Evolutionary conservation across 1,140 invertebrate species (phyloP).

Genomic region (Nebria ingens): DNA sequence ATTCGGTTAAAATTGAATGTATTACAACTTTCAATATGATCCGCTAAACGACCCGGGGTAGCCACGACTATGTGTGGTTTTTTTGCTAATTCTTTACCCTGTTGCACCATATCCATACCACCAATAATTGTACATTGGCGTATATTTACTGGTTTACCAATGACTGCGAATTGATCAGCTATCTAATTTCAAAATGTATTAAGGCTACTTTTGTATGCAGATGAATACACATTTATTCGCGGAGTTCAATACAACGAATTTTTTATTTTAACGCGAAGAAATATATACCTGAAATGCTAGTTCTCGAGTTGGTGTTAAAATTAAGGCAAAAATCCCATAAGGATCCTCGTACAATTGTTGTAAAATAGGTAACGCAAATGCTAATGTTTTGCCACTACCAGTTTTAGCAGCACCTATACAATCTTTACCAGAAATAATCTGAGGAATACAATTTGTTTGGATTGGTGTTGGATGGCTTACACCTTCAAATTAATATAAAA

Average conservation of each 20-base stretch:
- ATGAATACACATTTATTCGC: not conserved
- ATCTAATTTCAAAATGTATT: conserved; percentile 45
- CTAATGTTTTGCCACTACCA: conserved; percentile 95
- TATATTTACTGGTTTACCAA: conserved; percentile 78
- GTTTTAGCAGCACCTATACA: conserved; percentile 95
- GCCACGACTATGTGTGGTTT: conserved; percentile 90
- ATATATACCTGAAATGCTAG: conserved; percentile 63
- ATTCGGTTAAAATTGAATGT: conserved; percentile 73
- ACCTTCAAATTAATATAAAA: conserved; percentile 40
- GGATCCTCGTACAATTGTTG: conserved; percentile 86
- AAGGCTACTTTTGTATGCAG: not conserved
- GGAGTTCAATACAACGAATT: not conserved
- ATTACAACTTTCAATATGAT: conserved; percentile 76
- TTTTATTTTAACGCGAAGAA: not conserved
- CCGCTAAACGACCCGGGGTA: conserved; percentile 81
- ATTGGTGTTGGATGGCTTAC: conserved; percentile 75
- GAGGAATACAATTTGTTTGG: conserved; percentile 69
- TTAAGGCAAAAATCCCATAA: conserved; percentile 88
- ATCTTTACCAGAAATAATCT: conserved; percentile 73
- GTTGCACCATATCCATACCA: conserved; percentile 85
- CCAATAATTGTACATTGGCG: conserved; percentile 77
- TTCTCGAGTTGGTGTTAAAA: conserved; percentile 93
- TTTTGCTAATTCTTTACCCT: conserved; percentile 76
- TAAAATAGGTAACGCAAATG: conserved; percentile 92
- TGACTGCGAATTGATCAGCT: conserved; percentile 82